Base-by-base conservation (phyloP, 2,797 vertebrate genomes). In the Hoplostethus atlanticus region DNA sequence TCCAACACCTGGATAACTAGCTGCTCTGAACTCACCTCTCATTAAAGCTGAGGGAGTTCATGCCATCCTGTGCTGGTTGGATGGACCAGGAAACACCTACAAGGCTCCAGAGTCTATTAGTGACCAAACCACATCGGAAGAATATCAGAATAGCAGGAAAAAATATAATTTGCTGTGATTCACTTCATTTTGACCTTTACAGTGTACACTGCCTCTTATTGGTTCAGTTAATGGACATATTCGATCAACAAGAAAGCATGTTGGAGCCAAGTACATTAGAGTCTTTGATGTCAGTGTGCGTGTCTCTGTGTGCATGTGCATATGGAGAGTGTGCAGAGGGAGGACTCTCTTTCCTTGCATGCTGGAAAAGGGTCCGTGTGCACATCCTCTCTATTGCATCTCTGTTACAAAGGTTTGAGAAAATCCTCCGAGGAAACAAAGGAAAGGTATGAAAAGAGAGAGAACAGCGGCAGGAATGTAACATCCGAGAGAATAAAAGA, bases 231-330 rank as follows among this genome's bases (percentile, higher is more conserved):
- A 8, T 40, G 9, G 7, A 40, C 6, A 6, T 40, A 8, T 8
- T 40, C 9, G 38, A 40, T 40, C 38, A 40, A 8, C 38, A 40
- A 40, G 38, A 40, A 8, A 40, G 38, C 38, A 10, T 40, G 38
- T 40, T 48, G 47, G 5, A 21, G 21, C 21, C 21, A 21, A 21
- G 1, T 21, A 21, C 21, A 21, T 21, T 21, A 21, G 21, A 21
- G 21, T 21, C 21, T 21, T 21, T 21, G 21, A 21, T 21, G 21
- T 21, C 21, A 21, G 21, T 21, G 21, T 21, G 1, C 21, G 21
- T 31, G 12, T 56, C 25, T 56, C 30, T 56, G 30, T 34, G 54
- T 56, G 52, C 21, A n/a, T 53, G 54, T 56, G 56, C 31, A 8
- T 42, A 3, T 25, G 31, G 21, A 21, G 21, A 21, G 21, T 21